Evolutionary conservation across 2,888 invertebrate genomes (phyloP).

Genomic region (Luffia ferchaultella): DNA sequence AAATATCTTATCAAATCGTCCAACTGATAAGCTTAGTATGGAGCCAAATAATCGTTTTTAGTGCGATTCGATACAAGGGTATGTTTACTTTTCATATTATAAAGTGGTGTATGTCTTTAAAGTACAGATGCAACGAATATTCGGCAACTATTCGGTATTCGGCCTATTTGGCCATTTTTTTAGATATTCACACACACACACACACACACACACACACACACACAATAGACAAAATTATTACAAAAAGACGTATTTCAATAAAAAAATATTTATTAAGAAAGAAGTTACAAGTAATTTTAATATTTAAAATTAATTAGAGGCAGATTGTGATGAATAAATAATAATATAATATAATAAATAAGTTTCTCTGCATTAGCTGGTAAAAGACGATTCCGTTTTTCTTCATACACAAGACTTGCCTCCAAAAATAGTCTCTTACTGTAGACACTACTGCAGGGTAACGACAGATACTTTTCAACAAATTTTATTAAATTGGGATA

Average conservation of each 20-base stretch:
- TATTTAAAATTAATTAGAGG: not conserved
- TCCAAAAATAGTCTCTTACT: conserved; percentile 16
- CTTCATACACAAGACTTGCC: conserved; percentile 5
- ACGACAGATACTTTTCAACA: conserved; percentile 2
- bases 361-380: not conserved
- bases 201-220: not conserved
- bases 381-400: conserved; percentile 9
- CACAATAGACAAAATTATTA: not conserved
- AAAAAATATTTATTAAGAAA: not conserved
- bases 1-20: too few species aligned
- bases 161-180: conserved; percentile 3
- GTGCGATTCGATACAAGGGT: too few species aligned
- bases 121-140: conserved; percentile 5
- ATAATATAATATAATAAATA: too few species aligned
- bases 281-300: not conserved
- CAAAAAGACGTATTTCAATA: not conserved
- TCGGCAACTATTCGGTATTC: conserved; percentile 7
- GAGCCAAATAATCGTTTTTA: too few species aligned
- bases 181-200: not conserved
- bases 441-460: conserved; percentile 14
- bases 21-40: too few species aligned
- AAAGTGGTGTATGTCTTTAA: too few species aligned
- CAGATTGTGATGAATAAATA: not conserved
- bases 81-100: too few species aligned
- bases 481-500: not conserved